phyloP scores from a whole-genome alignment of 2,888 invertebrate genomes.

The Andrena minutula region DNA sequence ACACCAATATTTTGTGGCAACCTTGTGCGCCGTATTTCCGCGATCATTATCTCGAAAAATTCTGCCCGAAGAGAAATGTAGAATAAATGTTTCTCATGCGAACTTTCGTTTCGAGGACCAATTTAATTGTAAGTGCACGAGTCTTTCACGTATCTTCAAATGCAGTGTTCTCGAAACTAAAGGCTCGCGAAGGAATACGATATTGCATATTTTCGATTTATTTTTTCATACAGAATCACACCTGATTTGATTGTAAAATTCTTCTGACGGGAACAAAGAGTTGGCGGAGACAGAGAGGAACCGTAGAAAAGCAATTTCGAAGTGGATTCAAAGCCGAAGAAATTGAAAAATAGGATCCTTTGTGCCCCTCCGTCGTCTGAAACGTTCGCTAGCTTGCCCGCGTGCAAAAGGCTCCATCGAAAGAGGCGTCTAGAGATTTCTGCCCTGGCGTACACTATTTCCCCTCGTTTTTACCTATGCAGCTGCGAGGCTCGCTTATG shows the following conservation, averaged over 20 bases:
- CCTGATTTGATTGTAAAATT: slow-evolving; percentile 2
- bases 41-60: background rate
- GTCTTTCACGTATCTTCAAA: background rate
- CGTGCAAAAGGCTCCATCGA: slow-evolving; percentile 4
- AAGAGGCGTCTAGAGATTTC: background rate
- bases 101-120: no score
- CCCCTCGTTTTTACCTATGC: background rate
- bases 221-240: background rate
- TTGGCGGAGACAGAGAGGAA: background rate
- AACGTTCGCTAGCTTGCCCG: background rate
- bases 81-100: no score
- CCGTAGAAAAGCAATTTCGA: slow-evolving; percentile 41
- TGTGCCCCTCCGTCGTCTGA: slow-evolving; percentile 19
- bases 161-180: background rate
- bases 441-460: slow-evolving; percentile 1
- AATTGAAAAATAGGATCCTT: slow-evolving; percentile 55
- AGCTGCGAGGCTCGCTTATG: slow-evolving; percentile 12
- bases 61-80: no score
- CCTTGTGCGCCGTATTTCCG: background rate
- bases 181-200: background rate
- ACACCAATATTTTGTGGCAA: background rate
- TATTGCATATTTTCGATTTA: background rate
- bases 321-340: slow-evolving; percentile 43
- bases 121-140: no score
- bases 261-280: background rate